These are phyloP conservation scores for Xerus inauris DNA, from an alignment of 2,113 vertebrate species.

Conservation along the genomic window DNA sequence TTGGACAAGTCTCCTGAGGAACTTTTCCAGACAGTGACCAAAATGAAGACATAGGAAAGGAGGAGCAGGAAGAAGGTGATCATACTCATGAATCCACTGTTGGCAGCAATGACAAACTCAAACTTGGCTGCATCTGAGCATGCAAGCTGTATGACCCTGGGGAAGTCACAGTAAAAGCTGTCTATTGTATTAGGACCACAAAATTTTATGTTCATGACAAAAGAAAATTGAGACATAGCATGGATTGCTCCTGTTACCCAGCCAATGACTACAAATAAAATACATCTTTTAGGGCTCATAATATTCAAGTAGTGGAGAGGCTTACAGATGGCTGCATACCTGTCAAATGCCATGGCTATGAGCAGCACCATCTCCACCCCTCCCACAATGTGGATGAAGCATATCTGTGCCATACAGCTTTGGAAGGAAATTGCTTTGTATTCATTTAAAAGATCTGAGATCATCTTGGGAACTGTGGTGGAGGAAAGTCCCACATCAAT, in stretches of 20 bases:
- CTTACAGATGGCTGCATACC: conserved; percentile 51
- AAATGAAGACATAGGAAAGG: conserved; percentile 53
- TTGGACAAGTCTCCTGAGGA: conserved; percentile 57
- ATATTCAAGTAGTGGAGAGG: conserved; percentile 72
- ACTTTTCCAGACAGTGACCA: conserved; percentile 56
- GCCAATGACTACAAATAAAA: neutral
- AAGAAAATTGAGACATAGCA: conserved; percentile 41
- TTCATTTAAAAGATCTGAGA: conserved; percentile 43
- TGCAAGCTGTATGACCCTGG: conserved; percentile 57
- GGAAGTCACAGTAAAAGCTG: conserved; percentile 77
- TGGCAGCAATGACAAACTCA: conserved; percentile 1
- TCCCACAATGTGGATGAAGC: conserved; percentile 46
- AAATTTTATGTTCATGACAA: conserved; percentile 43
- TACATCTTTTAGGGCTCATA: conserved; percentile 55
- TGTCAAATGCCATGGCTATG: conserved; percentile 51
- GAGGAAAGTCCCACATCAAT: conserved; percentile 59
- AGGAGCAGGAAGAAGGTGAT: conserved; percentile 28
- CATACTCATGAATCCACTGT: conserved; percentile 22
- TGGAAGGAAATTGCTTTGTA: conserved; percentile 56
- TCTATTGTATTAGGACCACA: conserved; percentile 59
- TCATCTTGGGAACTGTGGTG: conserved; percentile 62
- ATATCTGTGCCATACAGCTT: conserved; percentile 55
- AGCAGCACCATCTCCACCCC: conserved; percentile 63
- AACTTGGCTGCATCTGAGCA: neutral
- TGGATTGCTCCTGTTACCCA: conserved; percentile 25